Conservation (phyloP, 1,140 invertebrate genomes). For the Tetranychus urticae region DNA sequence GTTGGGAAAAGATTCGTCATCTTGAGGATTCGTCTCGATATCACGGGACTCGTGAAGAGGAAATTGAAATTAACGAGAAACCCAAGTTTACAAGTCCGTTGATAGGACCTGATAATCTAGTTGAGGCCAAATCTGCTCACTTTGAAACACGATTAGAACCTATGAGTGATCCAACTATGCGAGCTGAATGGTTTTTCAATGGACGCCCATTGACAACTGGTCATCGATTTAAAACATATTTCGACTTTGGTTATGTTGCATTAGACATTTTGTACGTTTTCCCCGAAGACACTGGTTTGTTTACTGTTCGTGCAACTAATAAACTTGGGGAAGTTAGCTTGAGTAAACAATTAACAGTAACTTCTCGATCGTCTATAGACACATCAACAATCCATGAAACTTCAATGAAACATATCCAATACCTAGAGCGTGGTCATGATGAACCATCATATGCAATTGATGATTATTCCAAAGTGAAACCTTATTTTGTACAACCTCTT, state of each 20-base stretch:
- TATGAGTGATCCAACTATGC: slow-evolving; percentile 65
- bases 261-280: slow-evolving; percentile 29
- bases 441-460: slow-evolving; percentile 22
- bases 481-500: slow-evolving; percentile 55
- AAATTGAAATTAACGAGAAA: slow-evolving; percentile 42
- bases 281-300: slow-evolving; percentile 23
- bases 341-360: slow-evolving; percentile 42
- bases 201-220: slow-evolving; percentile 31
- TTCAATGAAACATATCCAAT: slow-evolving; percentile 60
- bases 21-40: slow-evolving; percentile 51
- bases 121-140: slow-evolving; percentile 69
- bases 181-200: slow-evolving; percentile 73
- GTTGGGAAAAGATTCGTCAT: slow-evolving; percentile 77
- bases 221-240: slow-evolving; percentile 29
- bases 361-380: slow-evolving; percentile 37
- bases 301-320: slow-evolving; percentile 24
- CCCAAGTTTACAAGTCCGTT: slow-evolving; percentile 61
- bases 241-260: slow-evolving; percentile 31
- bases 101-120: slow-evolving; percentile 69
- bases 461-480: slow-evolving; percentile 33
- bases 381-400: slow-evolving; percentile 61
- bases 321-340: slow-evolving; percentile 37
- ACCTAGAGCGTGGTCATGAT: slow-evolving; percentile 51
- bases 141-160: slow-evolving; percentile 44
- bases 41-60: slow-evolving; percentile 26